These are phyloP conservation scores for Nyctereutes procyonoides DNA, from an alignment of 2,113 vertebrate genomes.

Conservation along the genomic window DNA sequence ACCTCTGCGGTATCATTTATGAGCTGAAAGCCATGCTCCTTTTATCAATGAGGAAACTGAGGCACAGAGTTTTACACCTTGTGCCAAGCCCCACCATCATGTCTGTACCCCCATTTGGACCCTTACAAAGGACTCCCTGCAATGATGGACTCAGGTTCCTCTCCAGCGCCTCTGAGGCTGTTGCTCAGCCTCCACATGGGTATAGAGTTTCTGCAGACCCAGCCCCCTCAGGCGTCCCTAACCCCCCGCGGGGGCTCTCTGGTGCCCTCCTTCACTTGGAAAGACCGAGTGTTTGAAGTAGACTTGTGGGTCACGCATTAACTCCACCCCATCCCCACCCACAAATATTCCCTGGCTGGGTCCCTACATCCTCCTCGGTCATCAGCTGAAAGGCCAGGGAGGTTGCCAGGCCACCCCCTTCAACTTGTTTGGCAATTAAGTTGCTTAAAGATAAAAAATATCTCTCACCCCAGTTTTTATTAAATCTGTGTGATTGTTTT, in stretches of 20 bases:
- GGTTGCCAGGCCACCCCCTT: not conserved
- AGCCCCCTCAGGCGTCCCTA: not conserved
- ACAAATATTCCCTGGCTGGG: not conserved
- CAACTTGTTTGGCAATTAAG: not conserved
- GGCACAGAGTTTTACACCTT: not conserved
- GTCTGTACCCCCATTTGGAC: not conserved
- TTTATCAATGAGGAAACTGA: not conserved
- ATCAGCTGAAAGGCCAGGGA: not conserved
- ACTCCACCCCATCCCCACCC: not conserved
- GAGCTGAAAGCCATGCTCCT: not conserved
- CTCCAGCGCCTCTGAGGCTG: not conserved
- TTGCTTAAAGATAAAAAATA: not conserved
- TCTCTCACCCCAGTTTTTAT: not conserved
- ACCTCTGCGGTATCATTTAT: not conserved
- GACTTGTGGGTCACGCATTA: not conserved
- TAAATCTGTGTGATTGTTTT: not conserved
- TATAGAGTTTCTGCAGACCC: not conserved
- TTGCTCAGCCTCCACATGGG: not conserved
- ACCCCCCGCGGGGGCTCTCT: not conserved
- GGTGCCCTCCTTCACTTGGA: not conserved
- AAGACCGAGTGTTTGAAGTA: not conserved
- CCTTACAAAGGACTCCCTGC: not conserved
- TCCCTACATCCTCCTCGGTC: not conserved
- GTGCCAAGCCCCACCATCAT: not conserved
- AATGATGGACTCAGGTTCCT: not conserved